Percentiles rank a stretch among this genome's conserved stretches.
phyloP scores from a whole-genome alignment of 2,797 vertebrate genomes.

The Eleutherodactylus coqui region DNA sequence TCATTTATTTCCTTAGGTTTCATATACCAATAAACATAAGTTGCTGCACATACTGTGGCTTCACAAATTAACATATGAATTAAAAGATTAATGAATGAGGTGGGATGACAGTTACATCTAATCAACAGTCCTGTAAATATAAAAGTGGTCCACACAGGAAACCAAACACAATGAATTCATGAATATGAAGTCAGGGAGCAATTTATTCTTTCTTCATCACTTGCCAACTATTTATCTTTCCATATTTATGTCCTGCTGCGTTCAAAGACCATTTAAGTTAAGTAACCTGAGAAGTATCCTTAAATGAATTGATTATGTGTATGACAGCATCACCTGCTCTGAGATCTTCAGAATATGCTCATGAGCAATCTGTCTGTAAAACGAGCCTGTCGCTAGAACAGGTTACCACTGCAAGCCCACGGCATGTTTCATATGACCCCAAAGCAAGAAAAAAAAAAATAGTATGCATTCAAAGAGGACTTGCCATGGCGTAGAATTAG shows the following conservation, averaged over 20 bases:
- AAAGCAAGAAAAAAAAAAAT: neutral
- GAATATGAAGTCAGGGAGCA: constrained; percentile 17
- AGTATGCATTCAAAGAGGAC: too few species aligned
- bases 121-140: constrained; percentile 11
- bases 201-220: constrained; percentile 21
- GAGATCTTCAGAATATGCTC: constrained; percentile 3
- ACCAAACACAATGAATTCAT: neutral
- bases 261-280: constrained; percentile 32
- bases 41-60: neutral
- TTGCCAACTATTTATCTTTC: constrained; percentile 39
- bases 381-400: neutral
- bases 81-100: constrained; percentile 24
- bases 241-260: constrained; percentile 41
- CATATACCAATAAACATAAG: constrained; percentile 20
- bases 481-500: too few species aligned
- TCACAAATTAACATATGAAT: constrained; percentile 17
- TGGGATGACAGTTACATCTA: constrained; percentile 5
- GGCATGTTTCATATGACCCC: neutral
- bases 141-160: neutral
- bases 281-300: constrained; percentile 38
- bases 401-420: too few species aligned
- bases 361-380: constrained; percentile 11
- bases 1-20: constrained; percentile 6
- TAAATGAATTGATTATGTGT: constrained; percentile 43
- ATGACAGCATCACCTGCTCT: neutral